Evolutionary conservation across 2,797 vertebrate genomes (phyloP).

Genomic region (Trachurus trachurus): DNA sequence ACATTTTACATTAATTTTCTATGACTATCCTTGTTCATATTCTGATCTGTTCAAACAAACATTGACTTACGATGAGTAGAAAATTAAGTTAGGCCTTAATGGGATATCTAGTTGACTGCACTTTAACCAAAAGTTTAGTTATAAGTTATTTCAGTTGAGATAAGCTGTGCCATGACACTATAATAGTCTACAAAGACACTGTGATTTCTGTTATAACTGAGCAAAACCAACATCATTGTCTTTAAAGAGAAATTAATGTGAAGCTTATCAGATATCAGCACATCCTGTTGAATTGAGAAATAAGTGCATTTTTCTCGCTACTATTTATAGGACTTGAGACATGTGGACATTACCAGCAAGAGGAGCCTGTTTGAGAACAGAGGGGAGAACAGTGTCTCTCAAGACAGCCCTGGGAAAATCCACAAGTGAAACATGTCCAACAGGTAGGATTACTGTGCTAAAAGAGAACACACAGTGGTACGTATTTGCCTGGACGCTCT

Average conservation of each 20-base stretch:
- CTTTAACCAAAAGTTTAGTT: background rate
- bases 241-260: background rate
- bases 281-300: too few relatives aligned
- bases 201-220: background rate
- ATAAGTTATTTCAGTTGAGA: background rate
- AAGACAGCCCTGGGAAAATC: conserved; percentile 46
- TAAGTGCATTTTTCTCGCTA: background rate
- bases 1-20: background rate
- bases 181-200: too few relatives aligned
- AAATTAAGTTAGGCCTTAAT: background rate
- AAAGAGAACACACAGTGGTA: background rate
- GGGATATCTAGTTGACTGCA: background rate
- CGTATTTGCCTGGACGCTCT: background rate
- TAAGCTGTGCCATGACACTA: too few relatives aligned
- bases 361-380: conserved; percentile 83
- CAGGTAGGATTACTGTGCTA: conserved; percentile 20
- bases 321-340: conserved; percentile 79
- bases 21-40: background rate
- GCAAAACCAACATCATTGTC: too few relatives aligned
- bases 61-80: background rate
- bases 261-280: background rate
- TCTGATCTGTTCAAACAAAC: background rate
- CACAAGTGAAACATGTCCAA: conserved; percentile 47
- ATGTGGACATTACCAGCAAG: conserved; percentile 83
- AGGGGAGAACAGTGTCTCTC: conserved; percentile 46